Evolutionary conservation across 2,888 invertebrate genomes (phyloP).

Genomic region (Chirona hameri): DNA sequence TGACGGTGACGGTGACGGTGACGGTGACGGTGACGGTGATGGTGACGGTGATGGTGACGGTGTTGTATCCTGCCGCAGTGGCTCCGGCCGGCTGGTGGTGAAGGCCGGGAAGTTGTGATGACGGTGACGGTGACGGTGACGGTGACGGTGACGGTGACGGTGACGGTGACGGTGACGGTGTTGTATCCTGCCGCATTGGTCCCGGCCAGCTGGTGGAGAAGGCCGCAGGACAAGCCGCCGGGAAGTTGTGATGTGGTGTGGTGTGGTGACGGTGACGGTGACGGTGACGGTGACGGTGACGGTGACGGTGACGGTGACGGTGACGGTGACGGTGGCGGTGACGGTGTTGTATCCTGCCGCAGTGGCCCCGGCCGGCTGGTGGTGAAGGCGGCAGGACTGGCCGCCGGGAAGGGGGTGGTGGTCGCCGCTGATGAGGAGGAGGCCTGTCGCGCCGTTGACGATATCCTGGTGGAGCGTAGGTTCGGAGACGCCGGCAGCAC

Average conservation of each 20-base stretch:
- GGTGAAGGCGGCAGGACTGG: conserved; percentile 92
- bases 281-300: conserved; percentile 60
- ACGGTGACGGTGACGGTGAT: conserved; percentile 98
- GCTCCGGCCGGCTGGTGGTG: conserved; percentile 58
- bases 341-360: conserved; percentile 50
- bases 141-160: conserved; percentile 70
- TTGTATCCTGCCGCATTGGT: conserved; percentile 77
- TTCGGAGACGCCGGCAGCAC: conserved; percentile 80
- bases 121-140: no score
- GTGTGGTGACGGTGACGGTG: conserved; percentile 90
- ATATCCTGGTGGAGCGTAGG: conserved; percentile 70
- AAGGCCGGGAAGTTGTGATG: no score
- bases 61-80: conserved; percentile 45
- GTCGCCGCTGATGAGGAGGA: conserved; percentile 73
- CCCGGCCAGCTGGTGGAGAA: conserved; percentile 66
- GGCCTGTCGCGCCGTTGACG: conserved; percentile 78
- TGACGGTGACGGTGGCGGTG: conserved; percentile 90
- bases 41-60: conserved; percentile 84
- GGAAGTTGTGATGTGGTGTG: conserved; percentile 99
- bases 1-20: no score
- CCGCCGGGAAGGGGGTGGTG: conserved; percentile 96
- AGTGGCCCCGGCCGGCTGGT: conserved; percentile 51
- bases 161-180: conserved; percentile 75
- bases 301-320: conserved; percentile 93
- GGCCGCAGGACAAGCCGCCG: conserved; percentile 92